Percentiles rank a stretch among this genome's conserved stretches.
Evolutionary conservation across 2,888 invertebrate genomes (phyloP).

Genomic region (Pedicia rivosa): DNA sequence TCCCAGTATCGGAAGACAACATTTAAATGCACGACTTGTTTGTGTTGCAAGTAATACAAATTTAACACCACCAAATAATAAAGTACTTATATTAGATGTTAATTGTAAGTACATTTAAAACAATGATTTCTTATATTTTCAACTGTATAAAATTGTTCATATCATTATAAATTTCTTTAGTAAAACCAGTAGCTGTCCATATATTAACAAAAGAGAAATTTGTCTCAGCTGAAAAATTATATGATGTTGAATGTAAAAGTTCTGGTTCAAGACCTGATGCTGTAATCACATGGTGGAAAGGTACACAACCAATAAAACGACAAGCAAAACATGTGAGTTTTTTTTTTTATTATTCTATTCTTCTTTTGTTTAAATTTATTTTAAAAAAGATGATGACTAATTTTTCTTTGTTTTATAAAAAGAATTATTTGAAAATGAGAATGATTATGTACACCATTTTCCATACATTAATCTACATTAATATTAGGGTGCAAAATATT

Average conservation of each 20-base stretch:
- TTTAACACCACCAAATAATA: conserved; percentile 59
- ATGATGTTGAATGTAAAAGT: conserved; percentile 75
- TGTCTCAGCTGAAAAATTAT: conserved; percentile 70
- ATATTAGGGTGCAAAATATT: too few relatives aligned
- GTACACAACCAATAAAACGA: conserved; percentile 61
- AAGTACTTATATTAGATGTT: conserved; percentile 64
- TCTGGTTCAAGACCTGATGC: conserved; percentile 76
- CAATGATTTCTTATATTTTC: too few relatives aligned
- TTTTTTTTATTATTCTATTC: background rate
- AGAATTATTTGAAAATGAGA: too few relatives aligned
- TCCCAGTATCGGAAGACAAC: conserved; percentile 65
- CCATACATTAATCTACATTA: too few relatives aligned
- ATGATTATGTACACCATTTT: too few relatives aligned
- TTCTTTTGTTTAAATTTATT: too few relatives aligned
- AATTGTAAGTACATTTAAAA: conserved; percentile 51
- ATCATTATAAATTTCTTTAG: conserved; percentile 32
- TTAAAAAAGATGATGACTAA: too few relatives aligned
- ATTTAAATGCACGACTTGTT: conserved; percentile 65
- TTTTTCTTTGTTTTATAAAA: background rate
- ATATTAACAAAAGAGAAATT: conserved; percentile 71
- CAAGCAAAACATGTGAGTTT: conserved; percentile 63
- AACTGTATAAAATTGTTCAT: background rate
- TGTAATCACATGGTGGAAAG: conserved; percentile 81
- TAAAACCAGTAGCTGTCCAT: conserved; percentile 69
- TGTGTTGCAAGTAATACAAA: conserved; percentile 83